Evolutionary conservation across 2,888 invertebrate species (phyloP), one percentile per base, ranked within the genome.

Genomic region (Ormyrus labotus): DNA sequence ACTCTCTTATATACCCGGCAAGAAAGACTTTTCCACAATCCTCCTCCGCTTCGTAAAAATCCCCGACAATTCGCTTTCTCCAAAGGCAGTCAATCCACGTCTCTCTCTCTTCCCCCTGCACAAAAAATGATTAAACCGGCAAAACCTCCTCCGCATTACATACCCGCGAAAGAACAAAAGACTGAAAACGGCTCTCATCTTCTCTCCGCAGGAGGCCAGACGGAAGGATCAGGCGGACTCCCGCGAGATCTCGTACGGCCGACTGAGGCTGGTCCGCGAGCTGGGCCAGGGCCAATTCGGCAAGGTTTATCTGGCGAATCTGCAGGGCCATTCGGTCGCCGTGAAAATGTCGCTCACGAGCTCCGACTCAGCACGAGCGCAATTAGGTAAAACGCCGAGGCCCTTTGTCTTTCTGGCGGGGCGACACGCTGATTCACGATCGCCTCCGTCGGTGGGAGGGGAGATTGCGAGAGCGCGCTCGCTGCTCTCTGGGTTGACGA

Each of bases 221-320:
- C 73, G 75, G 13, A 85, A 83, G 48, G 79, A 82, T 6, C 78
- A 82, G n/a, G 87, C 84, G 1, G 92, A 93, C 83, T 88, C 91
- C 51, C 92, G 92, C 90, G 93, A 93, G 86, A 91, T 93, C 45
- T 89, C 89, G 63, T 90, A 93, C 85, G 82, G 91, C 45, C 85
- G 92, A 84, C 91, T 94, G 2, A 91, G 92, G 65, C 87, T 93
- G 0, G 92, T 92, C 0, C 89, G 91, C 0, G 90, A 93, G 86
- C 93, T 96, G 84, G 96, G 96, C 0, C 94, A 93, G 84, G 96
- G 96, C 0, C 95, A 95, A 7, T 96, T 96, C 88, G 96, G 96
- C 0, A 92, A 93, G 64, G 96, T 96, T 0, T 95, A 93, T 86
- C 92, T 93, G 34, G 96, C 95, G 0, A 92, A 92, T 80, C 79